Evolutionary conservation across 2,113 vertebrate genomes (phyloP), one percentile per base, ranked within the genome.

Genomic region (Cnemophilus loriae): DNA sequence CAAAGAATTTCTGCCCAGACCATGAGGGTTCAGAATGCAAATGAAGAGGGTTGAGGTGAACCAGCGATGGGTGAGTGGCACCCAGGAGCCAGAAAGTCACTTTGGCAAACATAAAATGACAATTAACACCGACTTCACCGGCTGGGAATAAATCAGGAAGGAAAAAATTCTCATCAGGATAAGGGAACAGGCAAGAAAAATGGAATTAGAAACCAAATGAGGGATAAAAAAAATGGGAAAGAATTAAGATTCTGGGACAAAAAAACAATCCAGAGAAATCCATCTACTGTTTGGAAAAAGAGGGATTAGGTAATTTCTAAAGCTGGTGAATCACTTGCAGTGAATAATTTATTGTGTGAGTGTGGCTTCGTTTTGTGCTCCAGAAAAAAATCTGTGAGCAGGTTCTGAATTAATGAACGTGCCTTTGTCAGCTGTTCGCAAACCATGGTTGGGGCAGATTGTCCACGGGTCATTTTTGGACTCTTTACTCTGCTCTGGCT

Each of bases 11-110:
- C 74, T 89, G 61, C 37, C 52, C 81, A 16, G 41, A 67, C 49
- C 61, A 8, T 27, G 78, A 83, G 78, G 87, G 39, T 28, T 47
- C 3, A 47, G 69, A 61, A 89, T 83, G 78, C 78, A 93, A 90
- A 96, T 94, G 35, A 86, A 56, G 90, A 93, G 70, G 70, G 35
- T 23, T 90, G 78, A 96, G 87, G 93, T 86, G 93, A 94, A 53
- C 59, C 95, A 93, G 75, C 3, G 7, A 26, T 16, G 73, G 35
- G 10, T 44, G 17, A 10, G 57, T 17, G 88, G 41, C 63, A 83
- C 23, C 44, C 77, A 68, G 69, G 35, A 69, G 18, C 13, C 67
- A 56, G 46, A 93, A 74, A 75, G 56, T 22, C 57, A 79, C 84
- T 44, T 53, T n/a, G 87, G 61, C 59, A 37, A 92, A 67, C 33